Conservation (phyloP, 2,888 invertebrate genomes). For the Dryocosmus kuriphilus region DNA sequence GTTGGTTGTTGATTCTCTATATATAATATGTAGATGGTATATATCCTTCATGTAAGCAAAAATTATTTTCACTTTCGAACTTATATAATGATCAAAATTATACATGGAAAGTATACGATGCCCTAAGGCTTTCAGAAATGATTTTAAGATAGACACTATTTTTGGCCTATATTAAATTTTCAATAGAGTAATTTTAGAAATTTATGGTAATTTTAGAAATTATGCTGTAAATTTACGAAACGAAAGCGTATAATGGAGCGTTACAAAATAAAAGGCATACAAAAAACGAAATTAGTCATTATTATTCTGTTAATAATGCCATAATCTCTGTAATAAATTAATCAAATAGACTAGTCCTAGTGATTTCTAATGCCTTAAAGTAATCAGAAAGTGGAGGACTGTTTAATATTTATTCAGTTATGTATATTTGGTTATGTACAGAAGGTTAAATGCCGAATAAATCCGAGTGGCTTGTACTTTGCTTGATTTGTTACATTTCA, state of each 20-base stretch:
- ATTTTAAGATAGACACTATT: too few relatives aligned
- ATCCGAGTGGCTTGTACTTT: not conserved
- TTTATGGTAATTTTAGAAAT: too few relatives aligned
- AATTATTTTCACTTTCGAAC: too few relatives aligned
- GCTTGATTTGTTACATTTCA: constrained; percentile 13
- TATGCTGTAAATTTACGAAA: too few relatives aligned
- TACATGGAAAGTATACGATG: too few relatives aligned
- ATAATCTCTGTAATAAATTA: not conserved
- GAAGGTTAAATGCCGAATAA: not conserved
- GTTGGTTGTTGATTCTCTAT: too few relatives aligned
- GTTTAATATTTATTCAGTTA: constrained; percentile 25
- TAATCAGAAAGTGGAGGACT: constrained; percentile 32
- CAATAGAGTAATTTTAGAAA: too few relatives aligned
- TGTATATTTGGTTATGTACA: constrained; percentile 27
- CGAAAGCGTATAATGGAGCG: not conserved
- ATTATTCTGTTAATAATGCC: not conserved
- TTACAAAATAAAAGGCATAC: not conserved
- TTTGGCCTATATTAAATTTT: too few relatives aligned
- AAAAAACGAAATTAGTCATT: not conserved
- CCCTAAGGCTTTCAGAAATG: too few relatives aligned
- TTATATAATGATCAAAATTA: too few relatives aligned
- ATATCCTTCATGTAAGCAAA: not conserved
- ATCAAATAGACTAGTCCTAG: not conserved
- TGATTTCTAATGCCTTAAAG: constrained; percentile 1
- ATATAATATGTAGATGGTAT: too few relatives aligned